These are phyloP conservation scores for Pluvialis apricaria DNA, from an alignment of 2,113 vertebrate genomes.

Conservation along the genomic window DNA sequence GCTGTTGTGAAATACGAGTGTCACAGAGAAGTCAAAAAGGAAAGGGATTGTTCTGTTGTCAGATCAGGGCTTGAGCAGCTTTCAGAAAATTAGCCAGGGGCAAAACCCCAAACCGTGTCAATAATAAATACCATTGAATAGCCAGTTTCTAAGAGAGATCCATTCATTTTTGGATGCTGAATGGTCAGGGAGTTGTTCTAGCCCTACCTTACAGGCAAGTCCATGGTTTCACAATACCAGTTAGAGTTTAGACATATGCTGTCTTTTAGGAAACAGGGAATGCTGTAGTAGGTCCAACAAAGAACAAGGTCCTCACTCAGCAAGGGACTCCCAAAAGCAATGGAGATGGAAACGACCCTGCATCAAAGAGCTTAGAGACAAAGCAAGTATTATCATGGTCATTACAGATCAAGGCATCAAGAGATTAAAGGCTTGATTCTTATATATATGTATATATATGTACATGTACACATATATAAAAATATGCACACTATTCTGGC, in stretches of 20 bases:
- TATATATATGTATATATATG: neutral
- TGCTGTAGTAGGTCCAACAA: neutral
- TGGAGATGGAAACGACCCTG: neutral
- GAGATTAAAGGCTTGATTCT: constrained; percentile 19
- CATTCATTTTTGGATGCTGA: constrained; percentile 5
- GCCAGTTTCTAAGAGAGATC: neutral
- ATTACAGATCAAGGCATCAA: neutral
- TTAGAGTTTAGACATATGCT: neutral
- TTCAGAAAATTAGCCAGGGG: constrained; percentile 1
- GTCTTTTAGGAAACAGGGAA: neutral
- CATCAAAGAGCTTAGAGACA: constrained; percentile 47
- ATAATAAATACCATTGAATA: neutral
- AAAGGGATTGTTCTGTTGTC: neutral
- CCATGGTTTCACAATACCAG: neutral
- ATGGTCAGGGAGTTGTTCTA: neutral
- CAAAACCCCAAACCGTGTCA: neutral
- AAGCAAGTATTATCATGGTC: neutral
- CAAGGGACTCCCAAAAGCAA: neutral
- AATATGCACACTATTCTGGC: neutral
- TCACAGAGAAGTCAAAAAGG: neutral
- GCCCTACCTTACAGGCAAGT: neutral
- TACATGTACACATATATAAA: neutral
- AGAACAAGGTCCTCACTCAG: constrained; percentile 45
- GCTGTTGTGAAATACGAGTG: neutral
- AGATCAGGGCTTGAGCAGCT: neutral